Conservation (phyloP, 2,888 invertebrate species). For the Calephelis perditalis region DNA sequence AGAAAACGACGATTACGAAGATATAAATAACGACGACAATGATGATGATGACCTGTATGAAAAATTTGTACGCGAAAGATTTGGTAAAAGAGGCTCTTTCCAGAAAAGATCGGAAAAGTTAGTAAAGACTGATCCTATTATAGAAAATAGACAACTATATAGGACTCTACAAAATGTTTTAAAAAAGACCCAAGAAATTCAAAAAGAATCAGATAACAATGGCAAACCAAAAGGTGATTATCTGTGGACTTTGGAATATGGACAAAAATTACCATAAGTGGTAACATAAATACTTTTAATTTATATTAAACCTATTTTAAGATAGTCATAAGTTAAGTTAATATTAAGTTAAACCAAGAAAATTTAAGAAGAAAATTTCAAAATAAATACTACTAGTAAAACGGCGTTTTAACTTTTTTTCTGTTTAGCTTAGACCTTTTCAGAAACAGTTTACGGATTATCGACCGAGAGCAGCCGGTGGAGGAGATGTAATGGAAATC, state of each 20-base stretch:
- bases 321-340: slow-evolving; percentile 5
- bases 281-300: background rate
- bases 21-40: slow-evolving; percentile 31
- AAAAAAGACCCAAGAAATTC: slow-evolving; percentile 58
- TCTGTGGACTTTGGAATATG: slow-evolving; percentile 75
- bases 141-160: slow-evolving; percentile 49
- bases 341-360: slow-evolving; percentile 3
- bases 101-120: slow-evolving; percentile 53
- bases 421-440: too few species aligned
- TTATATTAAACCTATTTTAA: background rate
- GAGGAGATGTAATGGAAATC: too few species aligned
- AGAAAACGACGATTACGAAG: slow-evolving; percentile 14
- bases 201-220: slow-evolving; percentile 57
- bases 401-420: too few species aligned
- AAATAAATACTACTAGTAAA: background rate
- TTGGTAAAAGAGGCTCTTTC: slow-evolving; percentile 58
- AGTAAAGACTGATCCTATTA: slow-evolving; percentile 33
- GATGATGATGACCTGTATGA: slow-evolving; percentile 61
- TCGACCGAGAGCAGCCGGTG: too few species aligned
- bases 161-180: slow-evolving; percentile 53
- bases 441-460: too few species aligned
- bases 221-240: slow-evolving; percentile 68
- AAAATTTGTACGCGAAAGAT: slow-evolving; percentile 67
- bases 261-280: slow-evolving; percentile 46
- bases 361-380: background rate